Evolutionary conservation across 2,113 vertebrate species (phyloP).

Genomic region (Bagarius yarrelli): DNA sequence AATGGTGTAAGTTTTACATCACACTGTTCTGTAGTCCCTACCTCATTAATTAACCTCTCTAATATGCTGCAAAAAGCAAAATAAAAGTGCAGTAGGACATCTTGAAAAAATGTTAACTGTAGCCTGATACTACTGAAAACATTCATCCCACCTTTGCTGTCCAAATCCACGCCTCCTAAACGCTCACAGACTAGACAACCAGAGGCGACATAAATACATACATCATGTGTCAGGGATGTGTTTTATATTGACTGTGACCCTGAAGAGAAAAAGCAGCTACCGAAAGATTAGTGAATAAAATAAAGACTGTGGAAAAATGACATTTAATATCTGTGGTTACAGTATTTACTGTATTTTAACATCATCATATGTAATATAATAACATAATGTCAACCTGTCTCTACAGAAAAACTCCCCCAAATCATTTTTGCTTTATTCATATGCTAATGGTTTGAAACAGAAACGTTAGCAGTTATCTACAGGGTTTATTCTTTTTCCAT

Average conservation of each 20-base stretch:
- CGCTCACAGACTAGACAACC: too few species aligned
- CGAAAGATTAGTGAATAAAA: not conserved
- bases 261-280: not conserved
- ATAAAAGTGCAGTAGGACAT: too few species aligned
- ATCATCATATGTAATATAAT: not conserved
- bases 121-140: too few species aligned
- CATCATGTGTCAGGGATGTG: not conserved
- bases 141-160: too few species aligned
- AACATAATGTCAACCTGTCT: not conserved
- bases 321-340: too few species aligned
- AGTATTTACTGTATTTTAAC: not conserved
- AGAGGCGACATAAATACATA: too few species aligned
- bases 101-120: too few species aligned
- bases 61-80: too few species aligned
- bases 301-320: not conserved
- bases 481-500: slow-evolving; percentile 2
- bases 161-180: too few species aligned
- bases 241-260: not conserved
- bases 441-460: not conserved
- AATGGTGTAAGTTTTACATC: too few species aligned
- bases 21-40: too few species aligned
- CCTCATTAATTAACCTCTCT: too few species aligned
- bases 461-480: not conserved
- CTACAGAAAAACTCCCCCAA: not conserved
- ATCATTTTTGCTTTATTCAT: slow-evolving; percentile 1